A percentile compares a stretch with the other conserved stretches of the same genome.
phyloP scores from a whole-genome alignment of 2,797 vertebrate genomes.

The Sebastes miniatus region DNA sequence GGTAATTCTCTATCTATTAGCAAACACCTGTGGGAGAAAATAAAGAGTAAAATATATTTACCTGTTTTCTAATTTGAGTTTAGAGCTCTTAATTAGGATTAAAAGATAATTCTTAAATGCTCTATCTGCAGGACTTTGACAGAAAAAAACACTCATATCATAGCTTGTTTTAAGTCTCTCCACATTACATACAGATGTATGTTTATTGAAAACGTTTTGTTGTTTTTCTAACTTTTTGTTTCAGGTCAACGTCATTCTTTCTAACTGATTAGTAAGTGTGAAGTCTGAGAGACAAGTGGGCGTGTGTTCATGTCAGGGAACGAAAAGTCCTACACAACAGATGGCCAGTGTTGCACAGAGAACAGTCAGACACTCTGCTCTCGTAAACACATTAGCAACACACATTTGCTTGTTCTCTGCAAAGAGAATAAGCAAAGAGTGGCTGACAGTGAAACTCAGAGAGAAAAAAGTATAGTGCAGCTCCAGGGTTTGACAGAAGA shows the following conservation, averaged over 20 bases:
- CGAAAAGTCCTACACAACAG: conserved; percentile 51
- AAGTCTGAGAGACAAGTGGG: conserved; percentile 48
- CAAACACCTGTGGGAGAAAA: conserved; percentile 11
- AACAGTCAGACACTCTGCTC: conserved; percentile 14
- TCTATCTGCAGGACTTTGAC: not conserved
- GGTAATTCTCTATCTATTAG: conserved; percentile 1
- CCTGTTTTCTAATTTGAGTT: not conserved
- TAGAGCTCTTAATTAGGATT: not conserved
- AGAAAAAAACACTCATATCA: not conserved
- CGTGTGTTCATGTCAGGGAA: conserved; percentile 38
- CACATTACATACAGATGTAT: not conserved
- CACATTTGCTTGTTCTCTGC: not conserved
- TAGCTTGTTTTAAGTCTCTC: not conserved
- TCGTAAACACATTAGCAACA: not conserved
- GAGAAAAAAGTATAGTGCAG: not conserved
- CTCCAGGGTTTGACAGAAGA: conserved; percentile 1
- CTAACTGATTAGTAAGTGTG: conserved; percentile 48
- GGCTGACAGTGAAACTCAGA: not conserved
- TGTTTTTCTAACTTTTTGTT: conserved; percentile 29
- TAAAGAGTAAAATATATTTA: not conserved
- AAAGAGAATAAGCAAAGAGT: not conserved
- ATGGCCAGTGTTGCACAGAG: conserved; percentile 42
- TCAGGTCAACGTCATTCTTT: conserved; percentile 13
- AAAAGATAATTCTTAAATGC: not conserved
- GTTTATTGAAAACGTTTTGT: conserved; percentile 21